Evolutionary conservation across 2,113 vertebrate genomes (phyloP), one percentile per base, ranked within the genome.

Genomic region (Tyto alba): DNA sequence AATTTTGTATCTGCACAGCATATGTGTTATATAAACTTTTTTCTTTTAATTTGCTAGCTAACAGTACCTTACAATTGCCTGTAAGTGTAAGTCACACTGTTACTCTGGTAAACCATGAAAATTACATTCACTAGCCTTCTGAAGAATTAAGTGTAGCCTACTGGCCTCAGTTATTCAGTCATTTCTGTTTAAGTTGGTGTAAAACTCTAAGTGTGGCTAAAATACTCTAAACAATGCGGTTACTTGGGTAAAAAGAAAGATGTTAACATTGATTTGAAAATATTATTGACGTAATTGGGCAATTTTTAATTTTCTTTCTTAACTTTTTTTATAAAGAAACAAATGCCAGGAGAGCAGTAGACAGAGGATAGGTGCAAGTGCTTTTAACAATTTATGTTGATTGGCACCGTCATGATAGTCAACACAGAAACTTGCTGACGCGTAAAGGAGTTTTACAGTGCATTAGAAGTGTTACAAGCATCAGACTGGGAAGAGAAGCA

Each of bases 391-490:
- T 99, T 92, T 99, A 99, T 97, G 96, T 99, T 96, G 99, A 99
- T 97, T 99, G 99, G 99, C 99, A 99, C 89, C 98, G 98, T 53
- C 99, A 99, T 52, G 99, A 99, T 97, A 98, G 97, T 21, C 98
- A 99, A 20, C 99, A 99, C 88, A 98, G 99, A 82, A 99, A 99
- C 71, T 98, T 99, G 98, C 97, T 99, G 84, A 99, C 99, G 89
- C 99, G 99, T 68, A 99, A 99, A 97, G 99, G 99, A 92, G 98
- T 99, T 91, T 98, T 99, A 84, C 98, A 98, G 96, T 99, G 99
- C 97, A 98, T 99, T 96, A 99, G 98, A 97, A 99, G 98, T 95
- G 92, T 99, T 96, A 99, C 99, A 60, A 99, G 98, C 96, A 99
- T 99, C 96, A 99, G 99, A 90, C 89, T 99, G 60, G 99, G 99